A percentile compares a stretch with the other conserved stretches of the same genome.
Evolutionary conservation across 2,113 vertebrate genomes (phyloP).

Genomic region (Lasiurus cinereus): DNA sequence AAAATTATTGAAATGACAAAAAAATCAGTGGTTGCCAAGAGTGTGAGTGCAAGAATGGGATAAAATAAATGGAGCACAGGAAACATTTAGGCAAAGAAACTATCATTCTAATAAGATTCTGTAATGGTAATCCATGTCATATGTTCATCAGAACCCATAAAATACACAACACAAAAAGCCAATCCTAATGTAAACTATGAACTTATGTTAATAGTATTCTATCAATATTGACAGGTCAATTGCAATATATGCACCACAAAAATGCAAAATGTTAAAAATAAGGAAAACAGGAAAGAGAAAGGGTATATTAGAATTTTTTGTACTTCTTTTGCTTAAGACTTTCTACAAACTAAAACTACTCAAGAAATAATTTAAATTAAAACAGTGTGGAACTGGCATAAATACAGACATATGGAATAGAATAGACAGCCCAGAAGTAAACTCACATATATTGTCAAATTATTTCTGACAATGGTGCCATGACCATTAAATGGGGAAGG

Average conservation of each 20-base stretch:
- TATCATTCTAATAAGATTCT: background rate
- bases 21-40: background rate
- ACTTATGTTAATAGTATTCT: background rate
- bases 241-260: background rate
- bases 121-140: background rate
- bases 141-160: background rate
- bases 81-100: background rate
- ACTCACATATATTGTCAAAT: background rate
- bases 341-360: slow-evolving; percentile 8
- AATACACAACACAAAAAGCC: background rate
- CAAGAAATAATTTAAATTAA: background rate
- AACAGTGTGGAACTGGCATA: background rate
- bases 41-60: accelerated
- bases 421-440: background rate
- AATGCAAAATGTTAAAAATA: background rate
- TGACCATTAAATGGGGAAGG: background rate
- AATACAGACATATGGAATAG: background rate
- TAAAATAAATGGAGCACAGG: background rate
- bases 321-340: background rate
- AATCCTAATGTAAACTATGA: background rate
- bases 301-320: background rate
- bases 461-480: background rate
- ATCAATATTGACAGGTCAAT: background rate
- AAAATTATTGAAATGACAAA: background rate
- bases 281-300: background rate